Conservation (phyloP, 2,113 vertebrate genomes). For the Hippopotamus amphibius region DNA sequence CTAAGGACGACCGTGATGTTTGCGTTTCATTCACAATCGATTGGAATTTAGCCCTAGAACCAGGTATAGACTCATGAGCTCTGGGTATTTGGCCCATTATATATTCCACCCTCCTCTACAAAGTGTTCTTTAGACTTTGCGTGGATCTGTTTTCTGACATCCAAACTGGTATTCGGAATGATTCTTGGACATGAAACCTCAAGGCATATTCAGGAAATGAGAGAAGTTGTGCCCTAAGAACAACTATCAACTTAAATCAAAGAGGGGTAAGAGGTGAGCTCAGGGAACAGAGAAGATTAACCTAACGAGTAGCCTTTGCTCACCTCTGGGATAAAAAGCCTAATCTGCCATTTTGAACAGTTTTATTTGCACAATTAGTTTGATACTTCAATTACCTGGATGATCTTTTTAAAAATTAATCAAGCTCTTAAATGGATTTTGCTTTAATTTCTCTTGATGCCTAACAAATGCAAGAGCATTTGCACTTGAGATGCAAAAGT, state of each 20-base stretch:
- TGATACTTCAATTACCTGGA: neutral
- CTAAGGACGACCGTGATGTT: neutral
- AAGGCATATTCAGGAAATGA: neutral
- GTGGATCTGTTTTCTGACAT: neutral
- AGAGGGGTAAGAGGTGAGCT: neutral
- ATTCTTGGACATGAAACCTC: neutral
- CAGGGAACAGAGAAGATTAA: neutral
- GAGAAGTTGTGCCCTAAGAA: neutral
- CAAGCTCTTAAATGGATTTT: neutral
- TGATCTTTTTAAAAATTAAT: neutral
- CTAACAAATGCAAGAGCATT: neutral
- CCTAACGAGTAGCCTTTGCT: neutral
- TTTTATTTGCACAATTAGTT: conserved; percentile 29
- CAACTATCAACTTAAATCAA: neutral
- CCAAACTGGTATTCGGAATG: neutral
- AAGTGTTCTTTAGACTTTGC: neutral
- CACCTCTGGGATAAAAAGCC: neutral
- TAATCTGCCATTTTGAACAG: neutral
- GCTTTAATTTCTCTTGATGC: neutral
- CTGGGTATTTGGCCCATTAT: neutral
- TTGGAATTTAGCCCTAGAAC: neutral
- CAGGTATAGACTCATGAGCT: neutral
- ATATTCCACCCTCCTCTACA: neutral
- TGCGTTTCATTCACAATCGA: neutral
- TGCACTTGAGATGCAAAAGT: neutral